phyloP scores from a whole-genome alignment of 2,113 vertebrate species.

The Cyprinodon brontotheroides region DNA sequence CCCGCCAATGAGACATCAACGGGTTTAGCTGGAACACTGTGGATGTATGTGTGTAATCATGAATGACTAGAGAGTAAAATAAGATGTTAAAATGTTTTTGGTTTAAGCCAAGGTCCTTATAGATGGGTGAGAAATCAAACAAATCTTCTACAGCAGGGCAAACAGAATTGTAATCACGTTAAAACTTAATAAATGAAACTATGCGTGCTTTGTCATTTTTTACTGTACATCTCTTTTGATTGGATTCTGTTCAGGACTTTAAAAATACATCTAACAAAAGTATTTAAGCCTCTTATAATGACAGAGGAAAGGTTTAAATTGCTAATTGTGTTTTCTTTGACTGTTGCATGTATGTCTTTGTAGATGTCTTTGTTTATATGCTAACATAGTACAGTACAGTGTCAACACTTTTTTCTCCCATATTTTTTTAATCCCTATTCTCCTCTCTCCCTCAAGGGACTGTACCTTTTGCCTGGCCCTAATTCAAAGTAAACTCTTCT shows the following conservation, averaged over 20 bases:
- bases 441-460: not conserved
- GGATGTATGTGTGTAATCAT: constrained; percentile 46
- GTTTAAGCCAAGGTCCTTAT: not conserved
- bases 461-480: not conserved
- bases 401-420: not conserved
- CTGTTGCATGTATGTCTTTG: not conserved
- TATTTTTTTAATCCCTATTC: not conserved
- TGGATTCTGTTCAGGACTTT: not conserved
- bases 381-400: not conserved
- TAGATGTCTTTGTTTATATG: not conserved
- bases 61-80: constrained; percentile 26
- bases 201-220: not conserved
- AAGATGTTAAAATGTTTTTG: constrained; percentile 24
- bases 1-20: constrained; percentile 73
- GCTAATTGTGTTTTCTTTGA: too few species aligned
- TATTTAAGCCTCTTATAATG: not conserved
- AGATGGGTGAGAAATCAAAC: not conserved
- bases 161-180: not conserved
- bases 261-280: not conserved
- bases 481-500: too few species aligned
- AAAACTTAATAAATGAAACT: not conserved
- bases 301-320: too few species aligned
- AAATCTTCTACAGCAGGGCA: not conserved
- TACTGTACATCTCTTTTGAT: not conserved
- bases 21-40: constrained; percentile 39